phyloP scores from a whole-genome alignment of 2,113 vertebrate species.

The Odobenus rosmarus region DNA sequence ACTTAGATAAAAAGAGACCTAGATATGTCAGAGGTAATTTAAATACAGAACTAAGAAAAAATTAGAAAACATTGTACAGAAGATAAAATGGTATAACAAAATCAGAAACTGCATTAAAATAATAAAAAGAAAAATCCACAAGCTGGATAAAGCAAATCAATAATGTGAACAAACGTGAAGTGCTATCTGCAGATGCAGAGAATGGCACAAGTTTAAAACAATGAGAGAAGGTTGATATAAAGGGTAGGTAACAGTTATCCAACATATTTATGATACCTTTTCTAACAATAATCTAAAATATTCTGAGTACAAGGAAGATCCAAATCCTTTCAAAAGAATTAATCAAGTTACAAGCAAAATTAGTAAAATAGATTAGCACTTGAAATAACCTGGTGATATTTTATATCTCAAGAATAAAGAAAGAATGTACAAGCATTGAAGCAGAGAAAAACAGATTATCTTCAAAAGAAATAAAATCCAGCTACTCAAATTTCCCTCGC shows the following conservation, averaged over 20 bases:
- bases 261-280: not conserved
- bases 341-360: not conserved
- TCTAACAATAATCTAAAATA: not conserved
- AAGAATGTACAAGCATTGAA: not conserved
- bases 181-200: not conserved
- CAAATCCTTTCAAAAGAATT: not conserved
- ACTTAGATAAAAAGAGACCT: not conserved
- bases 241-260: not conserved
- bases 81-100: not conserved
- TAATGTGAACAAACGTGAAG: not conserved
- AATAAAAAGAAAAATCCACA: not conserved
- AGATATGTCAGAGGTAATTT: not conserved
- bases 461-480: not conserved
- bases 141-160: not conserved
- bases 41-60: not conserved
- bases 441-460: not conserved
- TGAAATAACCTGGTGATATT: not conserved
- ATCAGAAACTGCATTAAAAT: not conserved
- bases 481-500: not conserved
- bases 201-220: not conserved
- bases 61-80: not conserved
- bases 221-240: not conserved
- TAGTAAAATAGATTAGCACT: constrained; percentile 10
- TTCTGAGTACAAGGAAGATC: not conserved
- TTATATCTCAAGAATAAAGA: constrained; percentile 4